These are phyloP conservation scores for Pantala flavescens DNA, from an alignment of 1,140 invertebrate genomes.

Conservation along the genomic window DNA sequence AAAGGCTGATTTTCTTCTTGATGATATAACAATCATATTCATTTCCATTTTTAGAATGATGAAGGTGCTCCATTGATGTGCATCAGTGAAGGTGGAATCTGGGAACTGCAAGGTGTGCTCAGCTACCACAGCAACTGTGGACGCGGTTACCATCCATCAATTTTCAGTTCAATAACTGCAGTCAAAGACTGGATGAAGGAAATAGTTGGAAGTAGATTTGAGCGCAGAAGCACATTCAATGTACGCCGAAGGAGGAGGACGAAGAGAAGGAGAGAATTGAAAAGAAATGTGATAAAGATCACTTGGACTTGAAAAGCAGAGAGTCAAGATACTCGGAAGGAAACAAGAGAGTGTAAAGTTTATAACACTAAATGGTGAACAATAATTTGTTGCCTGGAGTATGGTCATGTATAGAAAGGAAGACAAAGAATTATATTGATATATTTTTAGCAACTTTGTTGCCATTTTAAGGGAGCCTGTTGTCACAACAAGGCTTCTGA, in stretches of 20 bases:
- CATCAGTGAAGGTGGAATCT: slow-evolving; percentile 40
- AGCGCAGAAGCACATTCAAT: slow-evolving; percentile 13
- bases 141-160: slow-evolving; percentile 43
- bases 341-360: too few relatives aligned
- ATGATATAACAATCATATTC: background rate
- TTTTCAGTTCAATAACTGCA: slow-evolving; percentile 37
- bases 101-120: slow-evolving; percentile 50
- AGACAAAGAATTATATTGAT: too few relatives aligned
- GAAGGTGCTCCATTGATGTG: slow-evolving; percentile 55
- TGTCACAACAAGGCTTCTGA: too few relatives aligned
- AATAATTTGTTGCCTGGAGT: too few relatives aligned
- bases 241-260: background rate
- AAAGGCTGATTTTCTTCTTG: too few relatives aligned
- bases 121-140: slow-evolving; percentile 49
- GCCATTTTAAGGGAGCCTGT: too few relatives aligned
- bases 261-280: background rate
- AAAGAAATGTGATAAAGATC: too few relatives aligned
- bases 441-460: too few relatives aligned
- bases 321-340: too few relatives aligned
- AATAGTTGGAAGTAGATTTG: slow-evolving; percentile 24
- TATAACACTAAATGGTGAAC: too few relatives aligned
- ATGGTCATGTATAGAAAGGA: too few relatives aligned
- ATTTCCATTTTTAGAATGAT: slow-evolving; percentile 43
- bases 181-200: slow-evolving; percentile 28
- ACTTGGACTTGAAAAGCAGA: too few relatives aligned